Evolutionary conservation across 2,113 vertebrate genomes (phyloP).

Genomic region (Pluvianellus socialis): DNA sequence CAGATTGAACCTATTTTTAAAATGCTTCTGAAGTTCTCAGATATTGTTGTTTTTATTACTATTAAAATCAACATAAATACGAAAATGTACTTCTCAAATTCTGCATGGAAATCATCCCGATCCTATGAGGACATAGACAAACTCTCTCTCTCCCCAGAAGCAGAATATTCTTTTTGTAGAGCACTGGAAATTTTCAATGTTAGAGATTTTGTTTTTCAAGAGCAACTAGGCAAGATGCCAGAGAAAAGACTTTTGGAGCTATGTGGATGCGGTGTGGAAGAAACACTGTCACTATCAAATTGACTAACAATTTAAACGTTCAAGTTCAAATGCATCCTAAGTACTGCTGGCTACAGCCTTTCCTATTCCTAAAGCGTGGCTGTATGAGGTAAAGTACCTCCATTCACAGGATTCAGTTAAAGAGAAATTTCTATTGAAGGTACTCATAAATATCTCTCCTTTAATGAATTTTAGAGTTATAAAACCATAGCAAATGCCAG

Average conservation of each 20-base stretch:
- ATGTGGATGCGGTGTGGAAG: neutral
- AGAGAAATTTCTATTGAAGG: neutral
- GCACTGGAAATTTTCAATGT: neutral
- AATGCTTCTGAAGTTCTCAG: neutral
- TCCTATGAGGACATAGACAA: neutral
- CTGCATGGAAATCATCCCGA: neutral
- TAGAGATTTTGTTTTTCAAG: neutral
- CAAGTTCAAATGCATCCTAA: neutral
- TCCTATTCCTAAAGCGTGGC: neutral
- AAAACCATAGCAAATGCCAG: neutral
- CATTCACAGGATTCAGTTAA: neutral
- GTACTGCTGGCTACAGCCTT: neutral
- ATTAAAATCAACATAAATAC: neutral
- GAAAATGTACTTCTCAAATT: neutral
- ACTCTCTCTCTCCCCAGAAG: neutral
- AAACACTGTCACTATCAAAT: neutral
- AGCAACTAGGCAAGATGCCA: neutral
- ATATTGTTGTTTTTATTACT: neutral
- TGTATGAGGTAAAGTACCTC: neutral
- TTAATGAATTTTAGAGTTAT: slow-evolving; percentile 21
- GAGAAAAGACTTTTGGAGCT: neutral
- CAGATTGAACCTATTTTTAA: neutral
- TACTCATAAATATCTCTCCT: neutral
- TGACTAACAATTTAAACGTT: neutral
- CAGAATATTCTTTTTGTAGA: neutral